Evolutionary conservation across 2,113 vertebrate species (phyloP), one percentile per base, ranked within the genome.

Genomic region (Alligator mississippiensis): DNA sequence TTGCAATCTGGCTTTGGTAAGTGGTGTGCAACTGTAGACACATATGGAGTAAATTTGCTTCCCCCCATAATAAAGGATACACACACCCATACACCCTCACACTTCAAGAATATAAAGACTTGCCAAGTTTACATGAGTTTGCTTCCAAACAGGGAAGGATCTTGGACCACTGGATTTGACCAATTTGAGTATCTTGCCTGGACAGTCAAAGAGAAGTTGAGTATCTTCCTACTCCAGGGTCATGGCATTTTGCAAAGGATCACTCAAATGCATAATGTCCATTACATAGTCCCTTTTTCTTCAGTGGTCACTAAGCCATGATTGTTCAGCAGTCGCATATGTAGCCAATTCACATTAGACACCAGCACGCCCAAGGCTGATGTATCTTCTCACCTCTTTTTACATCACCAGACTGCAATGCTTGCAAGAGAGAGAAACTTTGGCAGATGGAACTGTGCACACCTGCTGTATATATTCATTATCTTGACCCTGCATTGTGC

Each of bases 61-160:
- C 93, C 92, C 90, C 90, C 87, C 89, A 78, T 92, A 93, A 92
- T 93, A 89, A 92, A 75, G 87, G 92, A 81, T 93, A 95, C 93
- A 93, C 92, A 95, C 92, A 92, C 61, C 95, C 79, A 93, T 93
- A 96, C 92, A 96, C 91, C 94, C 88, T 62, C 89, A 60, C 91
- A 91, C 92, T 87, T 90, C 28, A 17, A 96, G 94, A 93, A 95
- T 93, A 93, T 91, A 95, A 93, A 95, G 93, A 95, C 47, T 95
- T 94, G 96, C 95, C 96, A 94, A 95, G 87, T 82, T 88, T 91
- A 85, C 94, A 92, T 81, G 89, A 91, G 96, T 90, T 92, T 96
- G 96, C 86, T 94, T 96, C 94, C 86, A 92, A 96, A 94, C 92
- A 96, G 87, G 92, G 93, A 94, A 96, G 91, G 90, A 94, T 95